phyloP scores from a whole-genome alignment of 2,797 vertebrate genomes.

The Halcyon badia region DNA sequence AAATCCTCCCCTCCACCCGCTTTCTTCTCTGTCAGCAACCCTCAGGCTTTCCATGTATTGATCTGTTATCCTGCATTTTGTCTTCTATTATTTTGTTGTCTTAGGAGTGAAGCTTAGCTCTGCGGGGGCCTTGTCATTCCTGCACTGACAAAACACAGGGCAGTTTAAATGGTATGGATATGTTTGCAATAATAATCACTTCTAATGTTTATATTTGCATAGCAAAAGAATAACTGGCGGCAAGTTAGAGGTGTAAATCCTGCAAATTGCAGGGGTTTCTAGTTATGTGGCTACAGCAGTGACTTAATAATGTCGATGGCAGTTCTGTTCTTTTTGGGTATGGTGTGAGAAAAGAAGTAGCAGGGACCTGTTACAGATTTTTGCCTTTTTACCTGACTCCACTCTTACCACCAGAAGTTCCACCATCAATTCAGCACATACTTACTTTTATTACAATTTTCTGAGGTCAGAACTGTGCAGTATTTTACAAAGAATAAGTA shows the following conservation, averaged over 20 bases:
- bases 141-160: not conserved
- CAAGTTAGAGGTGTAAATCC: not conserved
- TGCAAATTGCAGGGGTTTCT: not conserved
- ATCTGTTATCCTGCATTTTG: not conserved
- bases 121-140: not conserved
- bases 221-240: not conserved
- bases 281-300: not conserved
- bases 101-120: not conserved
- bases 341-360: not conserved
- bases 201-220: not conserved
- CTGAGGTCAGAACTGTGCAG: not conserved
- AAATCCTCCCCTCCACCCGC: accelerated
- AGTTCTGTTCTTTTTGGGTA: not conserved
- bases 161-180: not conserved
- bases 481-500: not conserved
- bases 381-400: not conserved
- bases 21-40: not conserved
- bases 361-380: not conserved
- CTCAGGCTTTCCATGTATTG: not conserved
- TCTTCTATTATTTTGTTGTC: not conserved
- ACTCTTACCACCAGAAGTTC: not conserved
- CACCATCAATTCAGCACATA: not conserved
- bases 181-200: not conserved
- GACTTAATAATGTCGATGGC: not conserved
- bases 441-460: not conserved